Evolutionary conservation across 2,113 vertebrate species (phyloP), one percentile per base, ranked within the genome.

Genomic region (Tragelaphus scriptus): DNA sequence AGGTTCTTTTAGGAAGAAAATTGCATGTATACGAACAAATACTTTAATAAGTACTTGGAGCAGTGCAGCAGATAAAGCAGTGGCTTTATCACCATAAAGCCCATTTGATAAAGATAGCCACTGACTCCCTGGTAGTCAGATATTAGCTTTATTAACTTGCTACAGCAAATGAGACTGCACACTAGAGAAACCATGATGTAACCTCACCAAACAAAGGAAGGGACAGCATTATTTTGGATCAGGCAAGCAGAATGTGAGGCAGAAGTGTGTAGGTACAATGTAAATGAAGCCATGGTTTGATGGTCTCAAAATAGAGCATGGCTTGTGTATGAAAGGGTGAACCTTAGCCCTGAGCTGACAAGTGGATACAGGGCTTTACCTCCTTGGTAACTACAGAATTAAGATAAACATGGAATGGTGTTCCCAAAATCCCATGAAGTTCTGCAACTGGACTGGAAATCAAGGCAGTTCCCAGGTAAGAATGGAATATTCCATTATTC

Each of bases 241-340:
- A 16, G 12, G 85, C 36, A 30, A 7, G 26, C 36, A 30, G 47
- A 21, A 3, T 44, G 11, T 19, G 6, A 16, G 47, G 28, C 9
- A 58, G 49, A 81, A 86, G 36, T 89, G 9, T 47, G 14, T 51
- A 77, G 11, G 11, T 85, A 6, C 65, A 93, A 77, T 85, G 44
- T 85, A 97, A 97, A 90, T n/a, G 11, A 95, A 84, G 21, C 59
- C 82, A 47, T 61, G 5, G 81, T 96, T 68, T 81, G 36, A 87
- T 53, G n/a, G 21, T 77, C n/a, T 92, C 59, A 85, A 68, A 26
- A 21, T 19, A 88, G 25, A 94, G 14, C 30, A 84, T 15, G 28
- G 32, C 9, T 40, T 80, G 2, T 86, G 30, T 86, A 55, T 32
- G 53, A 95, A 93, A 25, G 9, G 11, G 8, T 92, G 55, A 85